phyloP scores from a whole-genome alignment of 2,113 vertebrate genomes.

The Gasterosteus aculeatus region DNA sequence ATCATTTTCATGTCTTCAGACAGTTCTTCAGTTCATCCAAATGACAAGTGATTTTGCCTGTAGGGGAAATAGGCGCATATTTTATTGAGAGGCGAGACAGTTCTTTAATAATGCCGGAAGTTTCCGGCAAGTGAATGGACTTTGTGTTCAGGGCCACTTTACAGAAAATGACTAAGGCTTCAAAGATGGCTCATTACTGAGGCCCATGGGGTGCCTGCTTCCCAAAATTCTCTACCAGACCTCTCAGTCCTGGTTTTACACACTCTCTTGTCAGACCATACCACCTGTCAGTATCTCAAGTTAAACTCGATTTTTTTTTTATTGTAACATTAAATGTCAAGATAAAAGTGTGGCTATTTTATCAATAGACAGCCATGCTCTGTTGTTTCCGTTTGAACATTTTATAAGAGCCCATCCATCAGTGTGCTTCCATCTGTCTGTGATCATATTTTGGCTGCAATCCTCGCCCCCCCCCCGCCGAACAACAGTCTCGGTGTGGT shows the following conservation, averaged over 20 bases:
- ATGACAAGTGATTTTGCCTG: slow-evolving; percentile 70
- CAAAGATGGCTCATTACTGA: slow-evolving; percentile 53
- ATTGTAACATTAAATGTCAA: slow-evolving; percentile 33
- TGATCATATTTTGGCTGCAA: slow-evolving; percentile 37
- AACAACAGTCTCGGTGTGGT: slow-evolving; percentile 52
- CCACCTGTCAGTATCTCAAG: slow-evolving; percentile 5
- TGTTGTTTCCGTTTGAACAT: slow-evolving; percentile 20
- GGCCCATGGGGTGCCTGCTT: slow-evolving; percentile 32
- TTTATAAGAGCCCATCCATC: slow-evolving; percentile 10
- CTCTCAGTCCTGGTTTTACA: slow-evolving; percentile 38
- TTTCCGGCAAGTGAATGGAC: slow-evolving; percentile 62
- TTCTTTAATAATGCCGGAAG: slow-evolving; percentile 70
- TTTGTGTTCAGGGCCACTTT: slow-evolving; percentile 61
- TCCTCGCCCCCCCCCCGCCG: slow-evolving; percentile 12
- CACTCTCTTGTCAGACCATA: not conserved
- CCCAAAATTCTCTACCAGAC: slow-evolving; percentile 26
- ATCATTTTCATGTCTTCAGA: slow-evolving; percentile 76
- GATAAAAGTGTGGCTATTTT: slow-evolving; percentile 33
- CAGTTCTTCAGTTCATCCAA: slow-evolving; percentile 69
- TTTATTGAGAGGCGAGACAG: slow-evolving; percentile 71
- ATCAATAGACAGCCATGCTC: slow-evolving; percentile 13
- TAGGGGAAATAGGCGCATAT: slow-evolving; percentile 59
- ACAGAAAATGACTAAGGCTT: slow-evolving; percentile 58
- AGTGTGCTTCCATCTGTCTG: slow-evolving; percentile 34
- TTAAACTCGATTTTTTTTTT: slow-evolving; percentile 31